Conservation (phyloP, 2,113 vertebrate species). For the Pterocles gutturalis region DNA sequence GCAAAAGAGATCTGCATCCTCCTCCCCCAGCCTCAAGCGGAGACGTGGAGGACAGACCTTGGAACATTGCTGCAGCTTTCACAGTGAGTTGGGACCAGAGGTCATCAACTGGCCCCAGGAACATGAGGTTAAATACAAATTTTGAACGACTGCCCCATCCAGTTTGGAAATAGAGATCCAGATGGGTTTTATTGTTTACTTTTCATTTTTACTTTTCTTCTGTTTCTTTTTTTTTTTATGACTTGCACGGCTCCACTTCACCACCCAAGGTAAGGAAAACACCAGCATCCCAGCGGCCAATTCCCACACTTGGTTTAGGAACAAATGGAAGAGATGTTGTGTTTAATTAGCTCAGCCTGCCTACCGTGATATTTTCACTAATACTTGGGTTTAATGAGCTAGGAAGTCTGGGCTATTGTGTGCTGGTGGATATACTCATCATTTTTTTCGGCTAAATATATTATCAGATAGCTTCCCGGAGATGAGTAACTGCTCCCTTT, state of each 20-base stretch:
- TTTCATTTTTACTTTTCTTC: neutral
- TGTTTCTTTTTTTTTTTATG: neutral
- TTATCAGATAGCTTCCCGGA: neutral
- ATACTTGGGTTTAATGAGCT: constrained; percentile 10
- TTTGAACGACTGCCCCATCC: neutral
- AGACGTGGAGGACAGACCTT: neutral
- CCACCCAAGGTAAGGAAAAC: neutral
- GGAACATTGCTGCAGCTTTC: neutral
- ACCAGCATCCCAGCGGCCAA: neutral
- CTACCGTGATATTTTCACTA: neutral
- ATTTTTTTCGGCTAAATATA: neutral
- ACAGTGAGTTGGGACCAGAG: neutral
- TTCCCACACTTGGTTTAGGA: neutral
- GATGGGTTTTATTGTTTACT: neutral
- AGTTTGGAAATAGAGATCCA: neutral
- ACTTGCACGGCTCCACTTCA: neutral
- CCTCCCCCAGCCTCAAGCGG: neutral
- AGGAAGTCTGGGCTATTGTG: constrained; percentile 3
- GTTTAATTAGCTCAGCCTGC: constrained; percentile 14
- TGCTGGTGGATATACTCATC: neutral
- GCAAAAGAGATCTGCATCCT: neutral
- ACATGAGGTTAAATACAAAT: neutral
- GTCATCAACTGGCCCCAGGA: neutral
- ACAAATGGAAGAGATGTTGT: neutral
- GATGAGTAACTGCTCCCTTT: constrained; percentile 42